Base-by-base conservation (phyloP, 2,797 vertebrate genomes). In the Amniataba percoides region DNA sequence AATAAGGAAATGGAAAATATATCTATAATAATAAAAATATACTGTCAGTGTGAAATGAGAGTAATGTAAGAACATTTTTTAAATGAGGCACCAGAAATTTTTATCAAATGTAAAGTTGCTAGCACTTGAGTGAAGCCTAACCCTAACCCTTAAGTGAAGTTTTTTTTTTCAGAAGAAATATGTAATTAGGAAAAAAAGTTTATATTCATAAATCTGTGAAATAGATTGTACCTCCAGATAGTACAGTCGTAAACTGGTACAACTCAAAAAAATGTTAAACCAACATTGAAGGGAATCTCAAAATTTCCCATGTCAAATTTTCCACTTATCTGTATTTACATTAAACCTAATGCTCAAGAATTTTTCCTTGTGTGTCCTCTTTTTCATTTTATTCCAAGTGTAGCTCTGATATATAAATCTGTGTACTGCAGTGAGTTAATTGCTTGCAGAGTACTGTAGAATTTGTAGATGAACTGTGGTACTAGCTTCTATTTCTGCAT, bases 21-120 rank as follows among this genome's bases (percentile, higher is more conserved):
- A 52, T 34, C 34, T 59, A 74, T 71, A 40, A 58, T 3, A 49
- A 55, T 60, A 31, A 23, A 36, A 25, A 40, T 12, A 52, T 27
- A 45, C 23, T 8, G 31, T 21, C 0, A 63, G 45, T 7, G 55
- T 53, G 3, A 71, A 68, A 53, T 45, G 9, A 59, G 5, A 16
- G 12, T 36, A 63, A 12, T 61, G 7, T 36, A 23, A 34, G 5
- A 34, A 46, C 4, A 34, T 27, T 42, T 15, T 21, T 21, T 3
- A 57, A 74, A 62, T 53, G 2, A 55, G 49, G 16, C 19, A 19
- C 39, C 9, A 13, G 9, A 49, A 36, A 43, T 40, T 63, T 66
- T n/a, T n/a, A n/a, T n/a, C n/a, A n/a, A n/a, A n/a, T 6, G 49
- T 18, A 14, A 56, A 25, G 11, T 25, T 21, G 27, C 39, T 36